A percentile compares a stretch with the other conserved stretches of the same genome.
These are phyloP conservation scores for Cheilosia soror DNA, from an alignment of 2,888 invertebrate genomes.

Conservation along the genomic window DNA sequence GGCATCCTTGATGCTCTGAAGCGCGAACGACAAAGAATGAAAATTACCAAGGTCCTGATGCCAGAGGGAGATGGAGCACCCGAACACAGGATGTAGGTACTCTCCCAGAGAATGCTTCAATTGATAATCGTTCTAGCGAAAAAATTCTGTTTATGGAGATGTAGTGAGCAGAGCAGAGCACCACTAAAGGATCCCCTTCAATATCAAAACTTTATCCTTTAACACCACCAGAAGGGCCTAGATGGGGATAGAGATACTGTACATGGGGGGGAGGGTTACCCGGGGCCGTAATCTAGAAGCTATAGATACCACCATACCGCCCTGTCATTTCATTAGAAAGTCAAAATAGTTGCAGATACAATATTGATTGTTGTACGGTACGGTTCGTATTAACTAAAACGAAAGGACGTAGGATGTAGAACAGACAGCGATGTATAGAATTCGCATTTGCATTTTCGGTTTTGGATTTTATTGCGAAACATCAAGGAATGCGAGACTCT, in stretches of 20 bases:
- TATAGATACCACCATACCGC: slow-evolving; percentile 6
- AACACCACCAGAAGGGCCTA: slow-evolving; percentile 52
- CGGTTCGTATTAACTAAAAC: background rate
- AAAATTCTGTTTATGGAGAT: slow-evolving; percentile 69
- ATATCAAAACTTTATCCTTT: slow-evolving; percentile 72
- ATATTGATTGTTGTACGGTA: slow-evolving; percentile 42
- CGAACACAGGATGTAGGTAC: slow-evolving; percentile 2
- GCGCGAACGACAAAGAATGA: slow-evolving; percentile 68
- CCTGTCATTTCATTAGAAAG: slow-evolving; percentile 59
- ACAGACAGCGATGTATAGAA: slow-evolving; percentile 13
- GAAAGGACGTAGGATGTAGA: background rate
- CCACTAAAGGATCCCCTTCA: slow-evolving; percentile 62
- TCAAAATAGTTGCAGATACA: slow-evolving; percentile 67
- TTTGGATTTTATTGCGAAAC: slow-evolving; percentile 7
- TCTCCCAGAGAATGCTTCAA: slow-evolving; percentile 67
- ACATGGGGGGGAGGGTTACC: background rate
- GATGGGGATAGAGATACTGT: background rate
- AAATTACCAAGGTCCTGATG: slow-evolving; percentile 65
- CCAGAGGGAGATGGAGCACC: background rate
- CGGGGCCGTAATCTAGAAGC: background rate
- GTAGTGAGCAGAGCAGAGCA: slow-evolving; percentile 39
- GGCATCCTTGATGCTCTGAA: slow-evolving; percentile 68
- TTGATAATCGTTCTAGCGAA: slow-evolving; percentile 73
- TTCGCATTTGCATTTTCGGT: slow-evolving; percentile 49
- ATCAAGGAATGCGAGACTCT: background rate